Conservation (phyloP, 2,113 vertebrate genomes). For the Osmerus mordax region DNA sequence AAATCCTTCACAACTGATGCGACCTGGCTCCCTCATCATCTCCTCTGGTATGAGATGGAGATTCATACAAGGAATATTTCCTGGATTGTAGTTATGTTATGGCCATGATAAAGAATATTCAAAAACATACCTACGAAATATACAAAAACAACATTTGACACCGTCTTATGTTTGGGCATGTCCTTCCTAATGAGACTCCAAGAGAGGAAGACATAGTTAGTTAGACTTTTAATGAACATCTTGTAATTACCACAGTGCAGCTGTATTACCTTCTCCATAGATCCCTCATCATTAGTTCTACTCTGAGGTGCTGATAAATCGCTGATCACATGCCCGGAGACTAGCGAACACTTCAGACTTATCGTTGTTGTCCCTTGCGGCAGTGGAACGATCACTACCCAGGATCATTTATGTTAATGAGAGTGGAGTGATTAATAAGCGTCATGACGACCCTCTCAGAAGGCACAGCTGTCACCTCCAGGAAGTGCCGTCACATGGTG, state of each 20-base stretch:
- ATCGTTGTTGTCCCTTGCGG: conserved; percentile 73
- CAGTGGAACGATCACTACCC: conserved; percentile 81
- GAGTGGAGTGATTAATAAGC: conserved; percentile 98
- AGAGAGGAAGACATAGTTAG: conserved; percentile 17
- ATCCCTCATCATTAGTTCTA: conserved; percentile 75
- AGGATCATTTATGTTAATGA: conserved; percentile 99
- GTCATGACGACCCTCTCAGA: conserved; percentile 93
- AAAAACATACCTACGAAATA: not conserved
- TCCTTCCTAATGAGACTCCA: conserved; percentile 9
- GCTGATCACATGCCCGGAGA: conserved; percentile 71
- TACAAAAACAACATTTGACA: conserved; percentile 1
- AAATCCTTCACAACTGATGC: too few species aligned
- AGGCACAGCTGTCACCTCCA: conserved; percentile 98
- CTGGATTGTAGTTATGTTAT: too few species aligned
- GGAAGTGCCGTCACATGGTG: conserved; percentile 83
- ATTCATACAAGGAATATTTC: too few species aligned
- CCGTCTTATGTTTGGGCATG: conserved; percentile 14
- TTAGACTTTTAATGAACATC: conserved; percentile 62
- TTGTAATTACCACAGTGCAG: conserved; percentile 66
- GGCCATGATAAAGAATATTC: not conserved
- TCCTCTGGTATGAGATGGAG: too few species aligned
- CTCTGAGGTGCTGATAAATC: conserved; percentile 68
- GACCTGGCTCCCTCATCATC: too few species aligned
- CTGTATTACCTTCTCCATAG: conserved; percentile 65
- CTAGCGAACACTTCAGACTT: conserved; percentile 62